phyloP scores from a whole-genome alignment of 2,888 invertebrate species.

The Pristionchus entomophagus region DNA sequence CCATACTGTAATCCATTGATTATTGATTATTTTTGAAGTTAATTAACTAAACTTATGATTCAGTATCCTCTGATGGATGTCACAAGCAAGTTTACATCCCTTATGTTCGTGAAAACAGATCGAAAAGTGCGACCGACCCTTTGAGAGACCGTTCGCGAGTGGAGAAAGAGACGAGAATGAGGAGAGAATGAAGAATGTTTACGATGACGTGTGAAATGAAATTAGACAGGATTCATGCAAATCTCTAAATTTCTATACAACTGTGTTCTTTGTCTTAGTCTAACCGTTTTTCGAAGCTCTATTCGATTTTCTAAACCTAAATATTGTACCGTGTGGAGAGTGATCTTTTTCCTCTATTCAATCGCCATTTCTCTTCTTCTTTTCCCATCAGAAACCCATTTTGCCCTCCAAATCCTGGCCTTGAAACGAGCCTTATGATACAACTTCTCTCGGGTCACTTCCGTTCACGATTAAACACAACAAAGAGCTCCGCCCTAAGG shows the following conservation, averaged over 20 bases:
- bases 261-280: not conserved
- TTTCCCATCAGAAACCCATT: not conserved
- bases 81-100: no score
- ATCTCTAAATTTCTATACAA: not conserved
- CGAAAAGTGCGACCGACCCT: not conserved
- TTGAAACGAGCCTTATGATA: not conserved
- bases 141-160: not conserved
- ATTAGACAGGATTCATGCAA: not conserved
- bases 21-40: not conserved
- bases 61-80: no score
- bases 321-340: not conserved
- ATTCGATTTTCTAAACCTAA: no score
- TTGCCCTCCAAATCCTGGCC: not conserved
- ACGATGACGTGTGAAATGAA: not conserved
- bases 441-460: constrained; percentile 12
- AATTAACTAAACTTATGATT: no score
- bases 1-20: not conserved
- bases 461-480: not conserved
- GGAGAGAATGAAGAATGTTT: not conserved
- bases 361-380: no score
- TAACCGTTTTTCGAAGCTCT: not conserved
- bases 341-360: no score
- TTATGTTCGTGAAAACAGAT: no score
- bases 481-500: not conserved
- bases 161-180: not conserved